Base-by-base conservation (phyloP, 2,888 invertebrate species). In the Andrena trimmerana region DNA sequence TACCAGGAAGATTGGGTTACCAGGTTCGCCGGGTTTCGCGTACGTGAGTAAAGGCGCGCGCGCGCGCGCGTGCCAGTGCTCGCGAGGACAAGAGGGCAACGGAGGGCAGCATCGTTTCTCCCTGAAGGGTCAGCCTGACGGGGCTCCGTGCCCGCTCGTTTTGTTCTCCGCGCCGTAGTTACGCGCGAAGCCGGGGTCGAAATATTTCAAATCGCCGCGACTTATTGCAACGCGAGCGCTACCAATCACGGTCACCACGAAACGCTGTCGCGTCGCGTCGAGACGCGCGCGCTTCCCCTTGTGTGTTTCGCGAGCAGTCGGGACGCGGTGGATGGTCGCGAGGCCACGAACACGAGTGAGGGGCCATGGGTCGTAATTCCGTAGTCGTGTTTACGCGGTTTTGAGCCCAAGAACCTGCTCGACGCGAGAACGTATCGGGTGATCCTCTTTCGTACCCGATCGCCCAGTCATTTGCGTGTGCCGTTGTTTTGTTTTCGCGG, bases 1-100 rank as follows among this genome's bases (percentile, higher is more conserved):
- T 86, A 68, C 16, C 66, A 67, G 57, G 81, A 72, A 87, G 86
- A 90, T 88, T 89, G 87, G 87, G 85, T 85, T 86, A 83, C 81
- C 81, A 78, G 78, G 77, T 54, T 69, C 60, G 16, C 13, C 8
- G 57, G 31, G 69, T 52, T 50, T 42, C 81, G 70, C 69, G 83
- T 76, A 74, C 66, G 65, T 63, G 77, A 33, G 57, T 48, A 4
- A 42, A 42, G 42, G 13, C 62, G 36, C 48, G 50, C 27, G 27
- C 65, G 65, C 54, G 77, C 48, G 42, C 65, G 52, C 52, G 52
- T 4, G 29, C 24, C 20, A 13, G 7, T 16, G 48, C 29, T 13
- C 13, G 48, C 16, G 27, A 48, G 33, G 8, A n/a, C 20, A 63
- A 76, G 8, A 33, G 63, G 13, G 2, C 13, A 16, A 33, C 5